Evolutionary conservation across 2,888 invertebrate genomes (phyloP), one percentile per base, ranked within the genome.

Genomic region (Chrysolina haemoptera): DNA sequence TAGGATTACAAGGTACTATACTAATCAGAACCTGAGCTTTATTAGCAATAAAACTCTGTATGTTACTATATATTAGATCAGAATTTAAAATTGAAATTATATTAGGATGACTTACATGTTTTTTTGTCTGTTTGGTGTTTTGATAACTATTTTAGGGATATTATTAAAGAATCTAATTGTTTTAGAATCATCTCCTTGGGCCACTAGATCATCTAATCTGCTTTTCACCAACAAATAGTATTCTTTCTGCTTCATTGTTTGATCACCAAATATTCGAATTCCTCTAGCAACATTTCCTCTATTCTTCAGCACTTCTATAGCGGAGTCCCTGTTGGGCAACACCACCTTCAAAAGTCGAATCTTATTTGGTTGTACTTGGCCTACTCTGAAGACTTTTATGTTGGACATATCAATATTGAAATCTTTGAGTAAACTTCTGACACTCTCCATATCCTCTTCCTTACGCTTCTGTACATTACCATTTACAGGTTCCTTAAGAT

Each of bases 131-230:
- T 53, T 53, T 6, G 10, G 4, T 53, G 55, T 6, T 53, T 53
- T 53, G 55, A 2, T 53, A 12, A 53, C 12, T 53, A 11, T 18
- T 18, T 18, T 16, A 53, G 20, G 16, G 10, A 27, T 27, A 27
- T 27, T 27, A 27, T 27, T 27, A 27, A 27, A 1, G 27, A 27
- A 27, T 27, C 5, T 53, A 3, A 53, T 53, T 53, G 55, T 53
- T 53, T 53, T 20, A 53, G 55, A 53, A 53, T 53, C 55, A 11
- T 6, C 55, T 5, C 55, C 55, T 20, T 53, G 55, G 1, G 55
- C 55, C 55, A 53, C 55, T 20, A 53, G 20, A 12, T 11, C 55
- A 53, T 53, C 12, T 8, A 43, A 43, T 43, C 43, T 43, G 43
- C 43, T 43, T 43, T 43, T 43, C 43, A 43, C 43, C 8, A 43